These are phyloP conservation scores for Delichon dasypus DNA, from an alignment of 2,797 vertebrate genomes.

Conservation along the genomic window DNA sequence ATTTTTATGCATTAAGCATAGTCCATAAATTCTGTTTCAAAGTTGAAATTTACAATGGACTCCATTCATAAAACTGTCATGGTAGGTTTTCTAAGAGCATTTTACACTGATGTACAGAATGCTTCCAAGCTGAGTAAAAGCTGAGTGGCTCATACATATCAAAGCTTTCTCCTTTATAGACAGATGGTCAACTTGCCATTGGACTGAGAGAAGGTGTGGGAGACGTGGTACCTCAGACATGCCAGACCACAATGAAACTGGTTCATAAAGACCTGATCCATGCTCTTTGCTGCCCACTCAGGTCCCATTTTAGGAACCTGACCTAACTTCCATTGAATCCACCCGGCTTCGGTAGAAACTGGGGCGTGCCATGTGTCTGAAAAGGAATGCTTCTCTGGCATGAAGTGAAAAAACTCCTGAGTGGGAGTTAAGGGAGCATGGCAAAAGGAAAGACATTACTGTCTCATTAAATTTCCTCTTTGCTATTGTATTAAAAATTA, in stretches of 20 bases:
- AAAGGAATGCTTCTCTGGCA: background rate
- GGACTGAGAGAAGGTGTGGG: background rate
- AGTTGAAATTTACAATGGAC: conserved; percentile 32
- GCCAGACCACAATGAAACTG: background rate
- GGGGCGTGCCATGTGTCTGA: background rate
- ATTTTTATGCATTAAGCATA: conserved; percentile 3
- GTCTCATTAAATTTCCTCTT: background rate
- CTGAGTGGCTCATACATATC: background rate
- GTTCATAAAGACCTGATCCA: background rate
- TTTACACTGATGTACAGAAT: conserved; percentile 27
- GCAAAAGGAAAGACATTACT: background rate
- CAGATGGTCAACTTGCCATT: conserved; percentile 6
- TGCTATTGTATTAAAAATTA: background rate
- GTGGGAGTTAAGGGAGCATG: background rate
- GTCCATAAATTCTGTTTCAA: conserved; percentile 37
- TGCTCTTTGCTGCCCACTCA: background rate
- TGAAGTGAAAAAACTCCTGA: background rate
- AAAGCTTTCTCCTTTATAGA: conserved; percentile 27
- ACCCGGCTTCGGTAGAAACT: background rate
- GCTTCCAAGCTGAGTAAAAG: conserved; percentile 38
- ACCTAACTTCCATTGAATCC: background rate
- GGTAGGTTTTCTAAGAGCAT: conserved; percentile 25
- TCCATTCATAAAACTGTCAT: conserved; percentile 48
- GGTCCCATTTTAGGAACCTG: background rate
- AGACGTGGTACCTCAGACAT: background rate